Conservation (phyloP, 2,797 vertebrate genomes). For the Amniataba percoides region DNA sequence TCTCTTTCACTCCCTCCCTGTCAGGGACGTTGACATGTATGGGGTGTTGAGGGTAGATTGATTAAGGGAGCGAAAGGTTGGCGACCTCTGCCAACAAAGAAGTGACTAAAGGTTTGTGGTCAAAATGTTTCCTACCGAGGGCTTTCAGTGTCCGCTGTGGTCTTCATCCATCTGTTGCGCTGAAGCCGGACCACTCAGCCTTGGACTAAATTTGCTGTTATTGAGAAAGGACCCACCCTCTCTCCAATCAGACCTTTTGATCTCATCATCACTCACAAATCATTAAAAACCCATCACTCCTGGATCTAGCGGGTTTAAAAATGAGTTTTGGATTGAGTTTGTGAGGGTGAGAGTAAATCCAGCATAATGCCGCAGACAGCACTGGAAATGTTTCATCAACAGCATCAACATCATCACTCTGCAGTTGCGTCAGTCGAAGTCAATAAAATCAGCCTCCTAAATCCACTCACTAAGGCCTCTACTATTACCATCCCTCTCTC, state of each 20-base stretch:
- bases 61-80: conserved; percentile 62
- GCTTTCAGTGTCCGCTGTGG: conserved; percentile 15
- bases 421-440: conserved; percentile 55
- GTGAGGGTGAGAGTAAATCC: conserved; percentile 49
- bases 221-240: not conserved
- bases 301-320: conserved; percentile 50
- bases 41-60: conserved; percentile 63
- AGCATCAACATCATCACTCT: conserved; percentile 63
- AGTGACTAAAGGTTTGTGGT: conserved; percentile 34
- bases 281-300: conserved; percentile 55
- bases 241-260: conserved; percentile 46
- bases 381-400: conserved; percentile 61
- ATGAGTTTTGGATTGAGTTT: conserved; percentile 32
- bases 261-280: conserved; percentile 43
- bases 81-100: conserved; percentile 64
- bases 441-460: conserved; percentile 73
- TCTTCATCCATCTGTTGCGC: conserved; percentile 24
- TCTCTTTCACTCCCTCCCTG: conserved; percentile 37
- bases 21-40: conserved; percentile 36
- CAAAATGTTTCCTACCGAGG: conserved; percentile 14
- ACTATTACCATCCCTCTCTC: conserved; percentile 57
- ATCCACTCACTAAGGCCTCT: conserved; percentile 65
- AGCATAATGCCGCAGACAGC: conserved; percentile 27
- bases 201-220: conserved; percentile 24
- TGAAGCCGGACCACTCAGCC: not conserved